Evolutionary conservation across 2,888 invertebrate species (phyloP), one percentile per base, ranked within the genome.

Genomic region (Artemia sinica): DNA sequence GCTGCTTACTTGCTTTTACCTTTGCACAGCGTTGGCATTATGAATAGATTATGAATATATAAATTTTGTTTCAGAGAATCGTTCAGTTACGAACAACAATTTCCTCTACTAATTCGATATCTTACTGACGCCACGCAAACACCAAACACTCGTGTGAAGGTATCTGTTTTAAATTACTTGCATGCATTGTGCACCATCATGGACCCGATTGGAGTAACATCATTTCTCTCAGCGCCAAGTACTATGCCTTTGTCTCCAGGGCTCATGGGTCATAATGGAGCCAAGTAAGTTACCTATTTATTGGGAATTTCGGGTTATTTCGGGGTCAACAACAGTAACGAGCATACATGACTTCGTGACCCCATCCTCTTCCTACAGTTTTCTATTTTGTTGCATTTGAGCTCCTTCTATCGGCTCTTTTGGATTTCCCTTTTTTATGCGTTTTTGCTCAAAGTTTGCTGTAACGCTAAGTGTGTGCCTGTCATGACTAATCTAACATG

Each of bases 121-220:
- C 80, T 96, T 69, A 87, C 89, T 71, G 95, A 96, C 79, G 86
- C 89, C 28, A 91, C 93, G 4, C 92, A 95, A 75, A 93, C 93
- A 0, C 95, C 94, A 2, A 93, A 91, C 73, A 82, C 84, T 4
- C 76, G 81, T 79, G 81, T 81, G 69, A 81, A 82, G 74, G 76
- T 78, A 66, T 78, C 80, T 66, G 76, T 81, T 71, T 75, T 83
- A 69, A 78, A 78, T 71, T 82, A 81, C 75, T 72, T 82, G 69
- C 76, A 77, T 71, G 76, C 76, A 5, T 73, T 82, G 41, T 74
- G 58, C 18, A 58, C 58, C 28, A 28, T 28, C 28, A 28, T 28
- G 28, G 28, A 28, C 28, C 58, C 58, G 6, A 14, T 13, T 14
- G 58, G 58, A n/a, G 58, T 58, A 14, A n/a, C 58, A 13, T 13